A percentile compares a stretch with the other conserved stretches of the same genome.
Conservation (phyloP, 92 coral and sea anemone species). For the Porites rus region DNA sequence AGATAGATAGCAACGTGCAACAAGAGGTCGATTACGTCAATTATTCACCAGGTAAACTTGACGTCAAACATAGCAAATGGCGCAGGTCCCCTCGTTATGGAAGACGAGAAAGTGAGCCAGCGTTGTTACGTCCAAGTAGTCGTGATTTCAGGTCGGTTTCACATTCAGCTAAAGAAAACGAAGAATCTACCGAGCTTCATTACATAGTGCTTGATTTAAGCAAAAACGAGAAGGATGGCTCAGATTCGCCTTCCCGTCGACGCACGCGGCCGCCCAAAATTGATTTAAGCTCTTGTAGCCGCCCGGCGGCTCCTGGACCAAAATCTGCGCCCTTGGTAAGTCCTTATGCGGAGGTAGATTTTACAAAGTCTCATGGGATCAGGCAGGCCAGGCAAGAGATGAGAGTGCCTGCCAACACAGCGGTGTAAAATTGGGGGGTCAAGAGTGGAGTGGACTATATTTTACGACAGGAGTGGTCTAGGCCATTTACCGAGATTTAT, state of each 20-base stretch:
- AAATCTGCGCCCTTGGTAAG: conserved; percentile 65
- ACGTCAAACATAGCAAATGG: conserved; percentile 3
- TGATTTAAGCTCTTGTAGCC: conserved; percentile 23
- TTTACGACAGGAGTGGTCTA: too few relatives aligned
- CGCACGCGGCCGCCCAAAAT: conserved; percentile 57
- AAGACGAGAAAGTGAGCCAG: conserved; percentile 82
- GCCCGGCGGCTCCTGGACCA: conserved; percentile 50
- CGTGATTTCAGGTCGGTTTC: conserved; percentile 39
- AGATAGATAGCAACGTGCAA: not conserved
- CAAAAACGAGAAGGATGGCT: not conserved
- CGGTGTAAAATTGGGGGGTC: not conserved
- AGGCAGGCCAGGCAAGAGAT: conserved; percentile 68
- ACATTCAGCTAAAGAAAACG: conserved; percentile 45
- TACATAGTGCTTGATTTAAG: conserved; percentile 64
- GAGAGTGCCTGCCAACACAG: conserved; percentile 40
- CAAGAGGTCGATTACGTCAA: conserved; percentile 5
- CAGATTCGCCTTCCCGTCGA: conserved; percentile 39
- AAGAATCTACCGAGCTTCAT: conserved; percentile 36
- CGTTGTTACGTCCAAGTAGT: conserved; percentile 26
- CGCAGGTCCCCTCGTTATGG: conserved; percentile 26
- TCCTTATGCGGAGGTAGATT: conserved; percentile 85
- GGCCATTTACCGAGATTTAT: too few relatives aligned
- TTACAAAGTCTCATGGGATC: conserved; percentile 88
- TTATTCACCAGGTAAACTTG: conserved; percentile 13
- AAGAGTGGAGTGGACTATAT: too few relatives aligned